Evolutionary conservation across 1,140 invertebrate species (phyloP).

Genomic region (Leptestheria dahalacensis): DNA sequence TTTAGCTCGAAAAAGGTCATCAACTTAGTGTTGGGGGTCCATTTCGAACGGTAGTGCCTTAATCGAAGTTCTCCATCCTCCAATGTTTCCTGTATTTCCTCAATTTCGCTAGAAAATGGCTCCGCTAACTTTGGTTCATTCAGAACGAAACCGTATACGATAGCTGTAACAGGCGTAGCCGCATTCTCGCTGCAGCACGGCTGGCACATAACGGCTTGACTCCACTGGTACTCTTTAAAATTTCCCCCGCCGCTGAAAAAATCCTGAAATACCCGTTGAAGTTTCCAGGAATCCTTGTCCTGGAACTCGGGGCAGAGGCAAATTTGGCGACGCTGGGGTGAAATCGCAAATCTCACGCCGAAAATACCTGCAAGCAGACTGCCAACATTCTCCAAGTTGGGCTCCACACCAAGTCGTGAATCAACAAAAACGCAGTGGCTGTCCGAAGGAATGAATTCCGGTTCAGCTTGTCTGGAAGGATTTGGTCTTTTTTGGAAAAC

Average conservation of each 20-base stretch:
- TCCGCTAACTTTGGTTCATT: no score
- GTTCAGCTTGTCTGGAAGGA: not conserved
- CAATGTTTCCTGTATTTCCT: no score
- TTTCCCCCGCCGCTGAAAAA: not conserved
- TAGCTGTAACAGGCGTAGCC: not conserved
- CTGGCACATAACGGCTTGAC: not conserved
- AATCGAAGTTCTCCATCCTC: no score
- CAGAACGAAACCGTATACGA: not conserved
- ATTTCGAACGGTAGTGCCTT: no score
- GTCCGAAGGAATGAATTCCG: conserved; percentile 3
- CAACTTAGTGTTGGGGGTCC: no score
- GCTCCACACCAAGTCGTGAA: no score
- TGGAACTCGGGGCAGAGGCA: not conserved
- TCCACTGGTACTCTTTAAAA: not conserved
- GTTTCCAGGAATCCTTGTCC: not conserved
- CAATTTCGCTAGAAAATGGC: no score
- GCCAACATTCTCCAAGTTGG: no score
- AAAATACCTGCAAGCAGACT: no score
- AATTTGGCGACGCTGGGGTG: no score
- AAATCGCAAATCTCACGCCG: no score
- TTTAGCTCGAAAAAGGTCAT: no score
- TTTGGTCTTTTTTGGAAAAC: conserved; percentile 25
- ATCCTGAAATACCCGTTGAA: not conserved
- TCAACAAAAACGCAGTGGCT: not conserved
- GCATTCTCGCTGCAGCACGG: not conserved